These are phyloP conservation scores for Eulemur coronatus DNA, from an alignment of 2,797 vertebrate species.

Conservation along the genomic window DNA sequence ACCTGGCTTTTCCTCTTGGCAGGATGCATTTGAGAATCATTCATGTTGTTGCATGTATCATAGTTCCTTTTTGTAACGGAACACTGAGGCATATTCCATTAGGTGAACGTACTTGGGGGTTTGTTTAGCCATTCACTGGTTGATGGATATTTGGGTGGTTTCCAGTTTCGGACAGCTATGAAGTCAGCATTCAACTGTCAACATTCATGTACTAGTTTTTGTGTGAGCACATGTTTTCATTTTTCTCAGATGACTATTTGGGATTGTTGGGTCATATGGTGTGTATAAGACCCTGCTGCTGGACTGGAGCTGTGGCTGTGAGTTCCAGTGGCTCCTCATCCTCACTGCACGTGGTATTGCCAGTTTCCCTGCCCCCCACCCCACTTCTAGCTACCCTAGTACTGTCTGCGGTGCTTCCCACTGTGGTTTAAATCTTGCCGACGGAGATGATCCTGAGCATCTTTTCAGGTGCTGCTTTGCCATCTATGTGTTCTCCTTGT, in stretches of 20 bases:
- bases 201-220: no score
- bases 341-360: fast-evolving
- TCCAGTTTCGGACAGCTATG: background rate
- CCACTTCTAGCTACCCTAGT: fast-evolving
- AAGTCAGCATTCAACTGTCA: background rate
- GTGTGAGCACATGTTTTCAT: background rate
- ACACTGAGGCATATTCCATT: background rate
- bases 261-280: background rate
- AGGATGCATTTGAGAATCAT: fast-evolving
- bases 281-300: background rate
- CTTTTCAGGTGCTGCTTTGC: background rate
- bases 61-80: background rate
- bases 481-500: background rate
- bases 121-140: no score
- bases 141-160: background rate
- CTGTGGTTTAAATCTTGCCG: background rate
- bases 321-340: fast-evolving
- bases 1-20: background rate
- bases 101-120: fast-evolving
- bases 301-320: background rate
- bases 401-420: fast-evolving
- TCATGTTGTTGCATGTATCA: fast-evolving
- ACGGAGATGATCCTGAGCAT: no score
- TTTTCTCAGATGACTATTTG: background rate
- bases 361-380: fast-evolving